phyloP scores from a whole-genome alignment of 2,797 vertebrate species.

The Sphenopsis melanotis region DNA sequence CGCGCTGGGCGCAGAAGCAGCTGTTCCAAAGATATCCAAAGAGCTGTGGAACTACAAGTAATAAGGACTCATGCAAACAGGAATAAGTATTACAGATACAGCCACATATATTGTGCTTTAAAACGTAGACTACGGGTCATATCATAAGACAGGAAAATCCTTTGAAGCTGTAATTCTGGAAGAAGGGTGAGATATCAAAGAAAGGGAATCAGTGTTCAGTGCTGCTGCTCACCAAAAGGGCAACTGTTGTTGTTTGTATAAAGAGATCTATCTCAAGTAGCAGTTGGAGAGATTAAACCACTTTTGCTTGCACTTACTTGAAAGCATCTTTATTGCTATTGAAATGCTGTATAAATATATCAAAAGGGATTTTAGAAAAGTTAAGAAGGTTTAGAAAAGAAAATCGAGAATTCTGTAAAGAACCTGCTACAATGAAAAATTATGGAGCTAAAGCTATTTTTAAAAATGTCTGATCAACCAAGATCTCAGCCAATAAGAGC shows the following conservation, averaged over 20 bases:
- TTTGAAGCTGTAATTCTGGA: conserved; percentile 17
- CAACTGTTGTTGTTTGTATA: neutral
- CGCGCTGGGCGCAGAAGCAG: fast-evolving
- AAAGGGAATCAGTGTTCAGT: neutral
- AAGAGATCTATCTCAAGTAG: neutral
- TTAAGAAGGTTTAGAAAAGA: neutral
- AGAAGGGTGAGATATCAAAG: neutral
- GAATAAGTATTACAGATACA: neutral
- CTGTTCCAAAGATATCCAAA: neutral
- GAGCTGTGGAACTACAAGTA: neutral
- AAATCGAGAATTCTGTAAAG: neutral
- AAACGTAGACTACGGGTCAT: neutral
- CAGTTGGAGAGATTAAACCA: neutral
- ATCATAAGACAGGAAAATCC: neutral
- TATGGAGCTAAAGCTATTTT: neutral
- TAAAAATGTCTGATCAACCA: neutral
- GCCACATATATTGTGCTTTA: neutral
- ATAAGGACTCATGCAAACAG: neutral
- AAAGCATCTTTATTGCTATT: neutral
- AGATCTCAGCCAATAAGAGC: neutral
- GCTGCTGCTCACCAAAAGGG: neutral
- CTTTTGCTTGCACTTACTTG: neutral
- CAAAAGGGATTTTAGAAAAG: neutral
- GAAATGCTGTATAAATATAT: neutral
- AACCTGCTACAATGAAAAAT: neutral